phyloP scores from a whole-genome alignment of 2,113 vertebrate genomes.

The Eulemur rufifrons region DNA sequence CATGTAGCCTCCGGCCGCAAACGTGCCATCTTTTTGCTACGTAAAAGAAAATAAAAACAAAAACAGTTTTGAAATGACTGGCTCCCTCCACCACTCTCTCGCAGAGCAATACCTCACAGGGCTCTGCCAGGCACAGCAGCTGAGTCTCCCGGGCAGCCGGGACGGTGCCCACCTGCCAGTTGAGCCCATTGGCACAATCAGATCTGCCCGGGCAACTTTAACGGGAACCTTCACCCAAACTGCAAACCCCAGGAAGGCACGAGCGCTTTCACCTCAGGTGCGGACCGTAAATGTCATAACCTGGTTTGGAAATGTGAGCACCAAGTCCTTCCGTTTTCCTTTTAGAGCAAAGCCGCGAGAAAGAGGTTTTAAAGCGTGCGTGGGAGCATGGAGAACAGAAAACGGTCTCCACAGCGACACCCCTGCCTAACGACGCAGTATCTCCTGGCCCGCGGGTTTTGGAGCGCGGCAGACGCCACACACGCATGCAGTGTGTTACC shows the following conservation, averaged over 20 bases:
- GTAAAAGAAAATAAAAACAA: neutral
- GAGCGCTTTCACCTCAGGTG: neutral
- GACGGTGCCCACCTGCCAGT: neutral
- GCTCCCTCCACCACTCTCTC: accelerated
- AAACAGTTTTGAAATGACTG: neutral
- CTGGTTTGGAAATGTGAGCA: accelerated
- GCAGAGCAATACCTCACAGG: neutral
- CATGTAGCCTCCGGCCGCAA: constrained; percentile 97
- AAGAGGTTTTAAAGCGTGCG: neutral
- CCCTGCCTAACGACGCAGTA: neutral
- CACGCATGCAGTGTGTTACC: accelerated
- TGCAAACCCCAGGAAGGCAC: neutral
- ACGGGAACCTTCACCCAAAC: neutral
- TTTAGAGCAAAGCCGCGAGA: neutral
- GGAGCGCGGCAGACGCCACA: accelerated
- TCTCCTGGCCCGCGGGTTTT: neutral
- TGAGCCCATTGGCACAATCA: accelerated
- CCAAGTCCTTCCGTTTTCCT: accelerated
- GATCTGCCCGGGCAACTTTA: accelerated
- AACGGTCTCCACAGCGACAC: accelerated
- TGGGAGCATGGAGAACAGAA: neutral
- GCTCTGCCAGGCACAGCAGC: neutral
- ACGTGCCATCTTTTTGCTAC: constrained; percentile 98
- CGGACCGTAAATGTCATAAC: accelerated
- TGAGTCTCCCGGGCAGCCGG: accelerated